Evolutionary conservation across 2,797 vertebrate genomes (phyloP).

Genomic region (Cyprinodon diabolis): DNA sequence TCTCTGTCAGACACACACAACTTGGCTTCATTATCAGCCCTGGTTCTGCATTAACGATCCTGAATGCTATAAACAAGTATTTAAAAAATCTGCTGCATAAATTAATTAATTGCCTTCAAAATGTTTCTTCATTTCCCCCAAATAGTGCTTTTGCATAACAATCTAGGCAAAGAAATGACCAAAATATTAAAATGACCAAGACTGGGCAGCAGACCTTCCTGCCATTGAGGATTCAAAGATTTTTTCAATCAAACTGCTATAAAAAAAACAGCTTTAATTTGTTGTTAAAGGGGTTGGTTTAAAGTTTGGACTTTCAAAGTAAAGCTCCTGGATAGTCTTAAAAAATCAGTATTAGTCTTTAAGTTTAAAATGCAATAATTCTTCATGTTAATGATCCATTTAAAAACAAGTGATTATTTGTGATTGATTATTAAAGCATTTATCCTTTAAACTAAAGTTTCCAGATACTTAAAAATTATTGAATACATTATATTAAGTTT

Average conservation of each 20-base stretch:
- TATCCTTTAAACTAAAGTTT: background rate
- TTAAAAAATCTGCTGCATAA: background rate
- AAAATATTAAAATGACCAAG: background rate
- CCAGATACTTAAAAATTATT: background rate
- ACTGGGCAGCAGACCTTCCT: background rate
- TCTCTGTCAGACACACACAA: constrained; percentile 82
- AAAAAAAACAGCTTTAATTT: background rate
- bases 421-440: too few species aligned
- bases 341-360: background rate
- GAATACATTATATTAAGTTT: background rate
- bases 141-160: background rate
- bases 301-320: background rate
- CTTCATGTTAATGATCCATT: background rate
- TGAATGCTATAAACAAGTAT: background rate
- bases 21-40: background rate
- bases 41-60: constrained; percentile 9
- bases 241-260: background rate
- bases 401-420: background rate
- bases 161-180: background rate
- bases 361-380: background rate
- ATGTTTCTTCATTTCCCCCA: background rate
- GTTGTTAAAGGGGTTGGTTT: background rate
- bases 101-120: background rate
- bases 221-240: background rate
- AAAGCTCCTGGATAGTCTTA: background rate